Percentiles rank a stretch among this genome's conserved stretches.
Conservation (phyloP, 1,140 invertebrate species). For the Papilio aristodemus region DNA sequence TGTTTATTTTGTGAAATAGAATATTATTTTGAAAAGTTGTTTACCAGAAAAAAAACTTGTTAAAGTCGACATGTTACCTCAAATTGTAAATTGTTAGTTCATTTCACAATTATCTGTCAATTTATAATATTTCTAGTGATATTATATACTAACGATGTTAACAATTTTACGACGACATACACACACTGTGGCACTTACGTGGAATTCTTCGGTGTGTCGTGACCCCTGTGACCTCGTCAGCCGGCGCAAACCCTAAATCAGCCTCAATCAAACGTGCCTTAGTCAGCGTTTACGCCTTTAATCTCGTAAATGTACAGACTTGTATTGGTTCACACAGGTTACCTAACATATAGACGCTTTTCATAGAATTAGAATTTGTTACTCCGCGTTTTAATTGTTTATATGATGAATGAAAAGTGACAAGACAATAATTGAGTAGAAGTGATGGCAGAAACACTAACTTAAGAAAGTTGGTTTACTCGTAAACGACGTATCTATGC, state of each 20-base stretch:
- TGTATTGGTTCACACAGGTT: slow-evolving; percentile 3
- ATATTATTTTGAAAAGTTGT: too few relatives aligned
- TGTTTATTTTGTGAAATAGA: too few relatives aligned
- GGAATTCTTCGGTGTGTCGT: slow-evolving; percentile 20
- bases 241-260: slow-evolving; percentile 20
- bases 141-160: background rate
- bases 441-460: too few relatives aligned
- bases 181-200: slow-evolving; percentile 11
- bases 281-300: slow-evolving; percentile 26
- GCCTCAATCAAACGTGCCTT: slow-evolving; percentile 23
- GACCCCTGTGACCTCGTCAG: slow-evolving; percentile 26
- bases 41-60: background rate
- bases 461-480: too few relatives aligned
- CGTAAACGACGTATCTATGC: too few relatives aligned
- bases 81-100: background rate
- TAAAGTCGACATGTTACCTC: background rate
- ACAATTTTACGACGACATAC: background rate
- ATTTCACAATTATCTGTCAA: background rate
- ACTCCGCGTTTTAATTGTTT: too few relatives aligned
- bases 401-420: too few relatives aligned
- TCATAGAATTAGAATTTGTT: background rate
- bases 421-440: too few relatives aligned
- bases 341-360: slow-evolving; percentile 11
- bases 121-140: background rate
- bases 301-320: slow-evolving; percentile 27